Base-by-base conservation (phyloP, 1,140 invertebrate genomes). In the Drosophila guanche region DNA sequence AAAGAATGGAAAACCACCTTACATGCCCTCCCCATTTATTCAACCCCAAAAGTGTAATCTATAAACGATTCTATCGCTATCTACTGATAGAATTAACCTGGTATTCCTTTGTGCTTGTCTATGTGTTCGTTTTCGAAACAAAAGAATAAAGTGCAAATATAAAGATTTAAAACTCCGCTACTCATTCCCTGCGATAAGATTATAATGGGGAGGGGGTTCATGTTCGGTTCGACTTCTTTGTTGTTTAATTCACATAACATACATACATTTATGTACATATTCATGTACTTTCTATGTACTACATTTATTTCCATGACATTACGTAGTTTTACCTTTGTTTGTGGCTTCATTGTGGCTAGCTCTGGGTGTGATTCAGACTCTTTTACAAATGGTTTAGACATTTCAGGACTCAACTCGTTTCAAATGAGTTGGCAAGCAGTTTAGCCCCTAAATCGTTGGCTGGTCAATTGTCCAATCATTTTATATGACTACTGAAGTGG, bases 101-200 rank as follows among this genome's bases (percentile, higher is more conserved):
- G 20, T 25, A 20, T 40, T 20, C n/a, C 42, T 10, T 12, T 59
- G n/a, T 10, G 4, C 40, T 12, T 46, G 45, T 16, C 16, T 16
- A 55, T 48, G 61, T 47, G 52, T 27, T 67, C 55, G 62, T 48
- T 69, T 70, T 69, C 66, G 43, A 57, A 68, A 69, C 62, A 50
- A 50, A 51, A 57, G 22, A 52, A 52, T 29, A 5, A 46, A 69
- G 41, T 42, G 29, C 47, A 23, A 52, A 71, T 70, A 20, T 23
- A 67, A 46, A 68, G 43, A 54, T 42, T 71, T 72, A 25, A 23
- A 71, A 52, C 46, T 70, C 14, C 45, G 7, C 40, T 22, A 41
- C 46, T 37, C 33, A 37, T 37, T 37, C 33, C 33, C 4, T 37
- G 3, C 33, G 33, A 60, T 16, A 41, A 25, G 29, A 29, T 12